These are phyloP conservation scores for Melinaea marsaeus DNA, from an alignment of 2,888 invertebrate genomes.

Conservation along the genomic window DNA sequence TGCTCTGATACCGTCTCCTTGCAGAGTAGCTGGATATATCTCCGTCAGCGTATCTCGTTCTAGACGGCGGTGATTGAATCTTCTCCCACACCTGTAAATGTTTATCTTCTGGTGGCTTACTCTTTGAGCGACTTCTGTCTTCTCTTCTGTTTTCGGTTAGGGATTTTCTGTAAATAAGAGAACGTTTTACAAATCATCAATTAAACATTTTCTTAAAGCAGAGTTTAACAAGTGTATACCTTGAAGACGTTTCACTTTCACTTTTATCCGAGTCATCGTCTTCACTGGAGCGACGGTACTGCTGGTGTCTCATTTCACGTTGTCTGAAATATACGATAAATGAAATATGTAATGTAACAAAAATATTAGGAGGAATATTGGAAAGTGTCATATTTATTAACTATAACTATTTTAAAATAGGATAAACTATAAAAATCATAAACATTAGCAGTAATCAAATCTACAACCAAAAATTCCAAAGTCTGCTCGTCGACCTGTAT, in stretches of 20 bases:
- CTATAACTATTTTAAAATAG: no score
- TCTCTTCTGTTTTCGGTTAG: constrained; percentile 47
- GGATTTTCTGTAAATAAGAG: constrained; percentile 48
- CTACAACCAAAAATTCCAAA: no score
- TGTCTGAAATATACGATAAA: constrained; percentile 76
- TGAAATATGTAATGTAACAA: not conserved
- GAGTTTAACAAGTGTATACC: constrained; percentile 39
- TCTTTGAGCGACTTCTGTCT: constrained; percentile 50
- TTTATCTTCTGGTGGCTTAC: constrained; percentile 48
- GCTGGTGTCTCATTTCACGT: constrained; percentile 88
- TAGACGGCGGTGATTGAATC: constrained; percentile 38
- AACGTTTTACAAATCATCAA: not conserved
- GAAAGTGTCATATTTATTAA: no score
- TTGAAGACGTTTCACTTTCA: constrained; percentile 59
- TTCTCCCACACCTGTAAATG: constrained; percentile 57
- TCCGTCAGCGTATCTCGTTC: constrained; percentile 38
- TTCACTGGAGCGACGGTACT: constrained; percentile 72
- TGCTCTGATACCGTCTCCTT: constrained; percentile 18
- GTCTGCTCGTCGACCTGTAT: no score
- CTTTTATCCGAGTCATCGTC: constrained; percentile 63
- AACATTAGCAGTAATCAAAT: no score
- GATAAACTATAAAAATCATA: no score
- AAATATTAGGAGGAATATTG: not conserved
- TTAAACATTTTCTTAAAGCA: not conserved
- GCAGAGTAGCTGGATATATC: constrained; percentile 37